A percentile compares a stretch with the other conserved stretches of the same genome.
These are phyloP conservation scores for Gryllus longicercus DNA, from an alignment of 2,888 invertebrate genomes.

Conservation along the genomic window DNA sequence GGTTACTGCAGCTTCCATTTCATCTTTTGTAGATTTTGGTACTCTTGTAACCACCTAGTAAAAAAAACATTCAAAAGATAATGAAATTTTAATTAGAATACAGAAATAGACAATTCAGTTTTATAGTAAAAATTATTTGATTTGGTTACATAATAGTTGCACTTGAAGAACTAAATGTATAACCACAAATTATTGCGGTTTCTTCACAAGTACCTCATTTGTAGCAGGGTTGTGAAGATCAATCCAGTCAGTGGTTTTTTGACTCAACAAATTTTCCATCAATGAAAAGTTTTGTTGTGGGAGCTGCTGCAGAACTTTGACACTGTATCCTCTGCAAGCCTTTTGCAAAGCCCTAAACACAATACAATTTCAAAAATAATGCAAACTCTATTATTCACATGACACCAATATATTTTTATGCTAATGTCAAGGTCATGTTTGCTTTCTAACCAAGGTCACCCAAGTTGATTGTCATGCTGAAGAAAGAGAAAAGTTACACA, in stretches of 20 bases:
- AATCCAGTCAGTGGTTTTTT: slow-evolving; percentile 87
- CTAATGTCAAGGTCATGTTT: no score
- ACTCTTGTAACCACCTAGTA: slow-evolving; percentile 63
- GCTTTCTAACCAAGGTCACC: no score
- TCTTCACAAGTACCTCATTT: slow-evolving; percentile 59
- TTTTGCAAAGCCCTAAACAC: neutral
- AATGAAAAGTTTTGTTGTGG: slow-evolving; percentile 90
- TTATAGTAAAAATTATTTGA: no score
- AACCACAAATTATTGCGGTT: no score
- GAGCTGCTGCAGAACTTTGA: slow-evolving; percentile 55
- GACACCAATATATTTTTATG: no score
- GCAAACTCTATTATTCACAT: no score
- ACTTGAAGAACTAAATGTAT: no score
- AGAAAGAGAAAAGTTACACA: neutral
- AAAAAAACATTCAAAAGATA: slow-evolving; percentile 22
- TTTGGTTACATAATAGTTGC: no score
- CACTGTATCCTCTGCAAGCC: slow-evolving; percentile 43
- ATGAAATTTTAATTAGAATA: no score
- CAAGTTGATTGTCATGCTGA: neutral
- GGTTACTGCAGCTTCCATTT: slow-evolving; percentile 85
- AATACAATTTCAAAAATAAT: neutral
- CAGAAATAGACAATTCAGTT: no score
- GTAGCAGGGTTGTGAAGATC: slow-evolving; percentile 95
- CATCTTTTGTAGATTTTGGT: slow-evolving; percentile 82
- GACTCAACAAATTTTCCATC: slow-evolving; percentile 93